Evolutionary conservation across 1,140 invertebrate genomes (phyloP), one percentile per base, ranked within the genome.

Genomic region (Papilio xuthus): DNA sequence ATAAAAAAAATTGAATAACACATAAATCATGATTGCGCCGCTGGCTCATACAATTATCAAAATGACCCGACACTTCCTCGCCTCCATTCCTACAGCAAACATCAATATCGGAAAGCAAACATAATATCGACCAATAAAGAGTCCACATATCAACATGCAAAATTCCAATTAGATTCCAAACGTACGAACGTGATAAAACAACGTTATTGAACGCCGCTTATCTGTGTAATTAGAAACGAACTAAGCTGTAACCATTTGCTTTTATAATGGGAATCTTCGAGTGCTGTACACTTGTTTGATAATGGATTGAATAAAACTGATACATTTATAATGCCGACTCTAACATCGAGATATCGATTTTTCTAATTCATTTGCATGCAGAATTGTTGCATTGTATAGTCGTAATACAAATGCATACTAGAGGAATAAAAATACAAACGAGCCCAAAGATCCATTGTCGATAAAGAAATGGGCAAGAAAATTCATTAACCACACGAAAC

Each of bases 161-260:
- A 93, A 93, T 93, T 90, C 90, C 90, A 92, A 94, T 94, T 94
- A 94, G 91, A 94, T 93, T 94, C 91, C 85, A 88, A 92, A 93
- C 88, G 89, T 92, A 93, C 87, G 88, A 88, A 92, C 90, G 86
- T 90, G 91, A 94, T 94, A 93, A 92, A 91, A 87, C 85, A 84
- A 89, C 90, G 89, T 92, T 94, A 94, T 93, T 93, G 91, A 83
- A 90, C 60, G 87, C 89, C 80, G 85, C 90, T 93, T 93, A 93
- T 93, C 92, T 89, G 81, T 86, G 92, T 93, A 93, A 93, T 93
- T 93, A 92, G 91, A 92, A 93, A 92, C 82, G 89, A 88, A 93
- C 90, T 92, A 93, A 93, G 90, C 53, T 93, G 90, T 91, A 86
- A 93, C 87, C 87, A 92, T 93, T 93, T 89, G 88, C 89, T 86